Conservation (phyloP, 53 echinoderm and acorn worm species). For the Antedon mediterranea region DNA sequence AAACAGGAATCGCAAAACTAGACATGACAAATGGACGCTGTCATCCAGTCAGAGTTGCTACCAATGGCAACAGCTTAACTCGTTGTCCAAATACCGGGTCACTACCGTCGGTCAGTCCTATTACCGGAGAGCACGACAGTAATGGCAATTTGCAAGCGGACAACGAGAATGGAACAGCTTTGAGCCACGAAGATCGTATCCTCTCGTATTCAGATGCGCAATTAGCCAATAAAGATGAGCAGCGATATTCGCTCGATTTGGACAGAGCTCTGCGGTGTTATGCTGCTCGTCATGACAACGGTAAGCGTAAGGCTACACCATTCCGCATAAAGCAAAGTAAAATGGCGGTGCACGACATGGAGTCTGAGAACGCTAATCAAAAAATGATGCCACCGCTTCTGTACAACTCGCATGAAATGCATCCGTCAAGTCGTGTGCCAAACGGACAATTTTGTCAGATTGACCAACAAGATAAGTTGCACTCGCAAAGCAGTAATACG, state of each 20-base stretch:
- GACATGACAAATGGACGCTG: conserved; percentile 63
- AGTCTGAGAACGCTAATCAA: not conserved
- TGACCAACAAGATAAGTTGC: not conserved
- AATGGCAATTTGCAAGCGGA: not conserved
- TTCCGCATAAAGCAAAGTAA: conserved; percentile 59
- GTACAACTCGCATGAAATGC: not conserved
- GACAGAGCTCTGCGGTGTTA: not conserved
- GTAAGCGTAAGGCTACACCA: conserved; percentile 66
- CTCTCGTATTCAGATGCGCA: not conserved
- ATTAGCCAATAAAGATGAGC: not conserved
- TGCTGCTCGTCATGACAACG: conserved; percentile 11
- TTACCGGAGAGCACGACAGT: not conserved
- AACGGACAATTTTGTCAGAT: not conserved
- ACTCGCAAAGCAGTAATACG: no score
- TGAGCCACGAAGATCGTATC: not conserved
- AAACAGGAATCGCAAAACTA: conserved; percentile 93
- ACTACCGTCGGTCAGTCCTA: not conserved
- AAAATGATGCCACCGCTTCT: not conserved
- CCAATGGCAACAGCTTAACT: conserved; percentile 20
- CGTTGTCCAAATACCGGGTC: not conserved
- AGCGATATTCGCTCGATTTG: not conserved
- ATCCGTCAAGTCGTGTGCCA: not conserved
- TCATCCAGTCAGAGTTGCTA: conserved; percentile 57
- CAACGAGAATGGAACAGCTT: not conserved
- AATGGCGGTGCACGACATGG: conserved; percentile 38